These are phyloP conservation scores for Probosciger aterrimus DNA, from an alignment of 2,113 vertebrate genomes.

Conservation along the genomic window DNA sequence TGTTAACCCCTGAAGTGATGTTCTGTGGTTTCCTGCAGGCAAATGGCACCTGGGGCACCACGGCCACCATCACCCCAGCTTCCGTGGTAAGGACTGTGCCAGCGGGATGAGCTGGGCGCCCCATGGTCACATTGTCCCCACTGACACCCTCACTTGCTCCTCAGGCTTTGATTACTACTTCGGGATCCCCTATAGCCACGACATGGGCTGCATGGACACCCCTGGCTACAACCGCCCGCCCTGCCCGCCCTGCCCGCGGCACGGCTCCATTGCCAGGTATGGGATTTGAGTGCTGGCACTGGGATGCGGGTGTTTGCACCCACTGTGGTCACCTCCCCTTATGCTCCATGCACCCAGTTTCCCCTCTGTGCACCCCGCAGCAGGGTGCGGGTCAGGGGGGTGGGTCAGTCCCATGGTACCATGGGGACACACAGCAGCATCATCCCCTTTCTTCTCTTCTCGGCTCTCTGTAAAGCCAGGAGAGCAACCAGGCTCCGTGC, in stretches of 20 bases:
- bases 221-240: constrained; percentile 85
- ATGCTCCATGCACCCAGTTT: accelerated
- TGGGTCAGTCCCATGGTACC: neutral
- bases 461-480: neutral
- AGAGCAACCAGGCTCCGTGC: accelerated
- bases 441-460: accelerated
- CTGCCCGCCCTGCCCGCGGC: constrained; percentile 77
- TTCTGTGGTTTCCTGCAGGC: constrained; percentile 72
- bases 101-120: accelerated
- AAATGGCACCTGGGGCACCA: constrained; percentile 98
- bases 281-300: accelerated
- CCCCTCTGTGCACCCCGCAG: neutral
- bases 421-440: accelerated
- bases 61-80: constrained; percentile 79
- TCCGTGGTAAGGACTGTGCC: constrained; percentile 78
- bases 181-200: constrained; percentile 94
- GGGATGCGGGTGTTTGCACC: neutral
- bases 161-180: constrained; percentile 95
- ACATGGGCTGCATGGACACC: constrained; percentile 93
- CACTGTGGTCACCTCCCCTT: neutral
- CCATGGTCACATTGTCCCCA: accelerated
- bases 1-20: neutral
- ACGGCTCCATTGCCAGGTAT: constrained; percentile 7
- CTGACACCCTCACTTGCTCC: neutral
- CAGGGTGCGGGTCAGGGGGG: accelerated